Base-by-base conservation (phyloP, 2,888 invertebrate genomes). In the Sinodicranocentrus sp. region DNA sequence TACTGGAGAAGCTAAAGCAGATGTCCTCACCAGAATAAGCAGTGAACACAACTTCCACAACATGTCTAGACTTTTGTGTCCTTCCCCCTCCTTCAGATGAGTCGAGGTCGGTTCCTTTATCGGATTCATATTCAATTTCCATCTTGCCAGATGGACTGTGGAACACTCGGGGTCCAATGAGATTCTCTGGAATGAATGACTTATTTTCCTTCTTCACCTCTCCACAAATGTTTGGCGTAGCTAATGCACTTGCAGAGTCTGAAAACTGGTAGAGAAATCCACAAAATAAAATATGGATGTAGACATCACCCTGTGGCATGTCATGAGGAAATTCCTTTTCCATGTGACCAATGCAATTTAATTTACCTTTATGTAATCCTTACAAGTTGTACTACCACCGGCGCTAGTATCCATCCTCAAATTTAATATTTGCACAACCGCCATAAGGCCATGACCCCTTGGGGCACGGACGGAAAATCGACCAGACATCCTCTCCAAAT, bases 1-100 rank as follows among this genome's bases (percentile, higher is more conserved):
- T 33, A 10, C 33, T 33, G 33, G 5, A 33, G 10, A 33, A 6
- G 10, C 33, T 33, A 33, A 6, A 33, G 10, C 33, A 33, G 10
- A 33, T 33, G 33, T 33, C 15, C 75, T 21, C 59, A 86, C 86
- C 84, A 76, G 83, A 80, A 57, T 86, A 86, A 23, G 88, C 87
- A n/a, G 88, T 88, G 84, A 88, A 87, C 44, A 87, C 86, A 25
- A 88, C 82, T 84, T 88, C 88, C 15, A 87, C 82, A n/a, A 84
- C 65, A 71, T 86, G 85, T 43, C 77, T 77, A 26, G 77, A 77
- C 17, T 83, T 54, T 61, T 79, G 75, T 43, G 70, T 57, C 10
- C 54, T 59, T 8, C 26, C n/a, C 15, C 1, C 3, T n/a, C n/a
- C n/a, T 5, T 19, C n/a, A 6, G 63, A 28, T 2, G 68, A 23